phyloP scores from a whole-genome alignment of 2,797 vertebrate genomes.

The Luscinia megarhynchos region DNA sequence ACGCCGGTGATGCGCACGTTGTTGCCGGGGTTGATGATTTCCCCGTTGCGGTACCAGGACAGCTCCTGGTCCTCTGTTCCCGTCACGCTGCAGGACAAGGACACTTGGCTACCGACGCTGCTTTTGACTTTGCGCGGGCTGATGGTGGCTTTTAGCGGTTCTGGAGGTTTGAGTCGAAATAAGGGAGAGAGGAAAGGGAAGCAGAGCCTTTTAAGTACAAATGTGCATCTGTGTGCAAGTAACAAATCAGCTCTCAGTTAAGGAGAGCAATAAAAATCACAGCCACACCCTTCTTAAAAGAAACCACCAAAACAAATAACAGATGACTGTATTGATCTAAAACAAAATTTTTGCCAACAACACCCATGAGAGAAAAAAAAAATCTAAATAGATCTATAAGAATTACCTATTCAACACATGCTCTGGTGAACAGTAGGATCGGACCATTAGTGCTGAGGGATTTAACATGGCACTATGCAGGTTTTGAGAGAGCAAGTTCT shows the following conservation, averaged over 20 bases:
- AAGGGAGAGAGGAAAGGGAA: neutral
- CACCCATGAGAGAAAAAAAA: neutral
- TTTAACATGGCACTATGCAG: neutral
- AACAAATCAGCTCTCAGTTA: neutral
- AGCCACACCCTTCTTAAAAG: neutral
- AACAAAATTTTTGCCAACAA: neutral
- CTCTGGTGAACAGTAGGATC: neutral
- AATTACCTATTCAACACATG: neutral
- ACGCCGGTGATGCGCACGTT: slow-evolving; percentile 91
- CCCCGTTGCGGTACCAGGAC: slow-evolving; percentile 96
- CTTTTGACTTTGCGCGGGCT: slow-evolving; percentile 96
- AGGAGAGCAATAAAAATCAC: neutral
- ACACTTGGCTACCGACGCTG: slow-evolving; percentile 97
- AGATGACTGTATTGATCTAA: neutral
- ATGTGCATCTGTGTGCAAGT: neutral
- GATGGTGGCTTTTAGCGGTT: slow-evolving; percentile 93
- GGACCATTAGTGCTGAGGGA: neutral
- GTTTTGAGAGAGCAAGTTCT: neutral
- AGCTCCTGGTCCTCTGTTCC: slow-evolving; percentile 94
- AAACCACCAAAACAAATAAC: neutral
- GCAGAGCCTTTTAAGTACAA: neutral
- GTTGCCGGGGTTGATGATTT: slow-evolving; percentile 92
- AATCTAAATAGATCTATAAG: neutral
- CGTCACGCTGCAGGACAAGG: slow-evolving; percentile 93
- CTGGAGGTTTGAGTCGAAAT: slow-evolving; percentile 71